phyloP scores from a whole-genome alignment of 2,797 vertebrate genomes.

The Ispidina picta region DNA sequence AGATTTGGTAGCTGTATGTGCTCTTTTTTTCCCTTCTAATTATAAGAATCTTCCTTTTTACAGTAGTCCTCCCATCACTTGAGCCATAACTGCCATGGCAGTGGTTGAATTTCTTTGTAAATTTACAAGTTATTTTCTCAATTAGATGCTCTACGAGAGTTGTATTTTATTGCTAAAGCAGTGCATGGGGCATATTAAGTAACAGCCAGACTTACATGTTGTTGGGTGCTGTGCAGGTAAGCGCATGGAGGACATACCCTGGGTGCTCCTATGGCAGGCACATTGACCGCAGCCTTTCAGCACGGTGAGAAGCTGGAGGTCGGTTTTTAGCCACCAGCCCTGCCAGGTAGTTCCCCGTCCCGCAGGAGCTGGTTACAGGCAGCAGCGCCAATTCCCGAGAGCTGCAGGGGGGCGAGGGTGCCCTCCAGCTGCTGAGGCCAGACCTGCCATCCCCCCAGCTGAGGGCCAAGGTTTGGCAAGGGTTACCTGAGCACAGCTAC shows the following conservation, averaged over 20 bases:
- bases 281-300: background rate
- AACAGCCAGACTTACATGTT: background rate
- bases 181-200: background rate
- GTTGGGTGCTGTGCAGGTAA: accelerated
- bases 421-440: background rate
- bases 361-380: background rate
- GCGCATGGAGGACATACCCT: accelerated
- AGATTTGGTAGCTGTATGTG: conserved; percentile 20
- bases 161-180: background rate
- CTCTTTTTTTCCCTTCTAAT: conserved; percentile 36
- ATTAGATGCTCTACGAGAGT: conserved; percentile 1
- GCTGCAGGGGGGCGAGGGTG: background rate
- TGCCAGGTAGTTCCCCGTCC: background rate
- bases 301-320: background rate
- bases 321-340: background rate
- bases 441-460: accelerated
- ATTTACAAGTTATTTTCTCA: conserved; percentile 34
- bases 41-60: conserved; percentile 21
- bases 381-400: background rate
- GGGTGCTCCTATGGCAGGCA: background rate
- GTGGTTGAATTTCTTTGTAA: conserved; percentile 1
- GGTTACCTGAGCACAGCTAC: background rate
- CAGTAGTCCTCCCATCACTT: conserved; percentile 19
- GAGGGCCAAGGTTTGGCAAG: background rate
- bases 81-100: background rate